Base-by-base conservation (phyloP, 2,113 vertebrate species). In the Numenius arquata region DNA sequence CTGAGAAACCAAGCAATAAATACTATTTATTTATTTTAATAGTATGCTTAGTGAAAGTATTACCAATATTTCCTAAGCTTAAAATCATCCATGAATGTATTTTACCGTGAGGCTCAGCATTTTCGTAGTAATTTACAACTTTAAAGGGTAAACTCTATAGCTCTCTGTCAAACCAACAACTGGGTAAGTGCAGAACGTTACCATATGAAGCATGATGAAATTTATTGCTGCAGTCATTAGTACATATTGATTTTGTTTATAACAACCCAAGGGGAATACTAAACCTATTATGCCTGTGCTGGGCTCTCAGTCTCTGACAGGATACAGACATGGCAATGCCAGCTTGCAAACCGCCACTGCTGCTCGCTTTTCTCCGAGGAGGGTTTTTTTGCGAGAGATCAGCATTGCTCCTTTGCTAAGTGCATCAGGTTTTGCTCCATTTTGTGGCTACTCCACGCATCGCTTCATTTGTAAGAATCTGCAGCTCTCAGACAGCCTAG, bases 1-100 rank as follows among this genome's bases (percentile, higher is more conserved):
- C 98, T 96, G 82, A 88, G 67, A 97, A 97, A 96, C 80, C 53
- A 77, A 97, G 97, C 97, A 98, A 98, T 98, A 98, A 98, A 98
- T 98, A 98, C 97, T 96, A 97, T 97, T 98, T 98, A 98, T 98
- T 98, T 98, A 98, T 98, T 98, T 98, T 98, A 98, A 98, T 98
- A 98, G 96, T 97, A 98, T 98, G 97, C 97, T 98, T 98, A 98
- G 95, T 97, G 94, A 97, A 98, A 98, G 96, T 97, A 97, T 98
- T 98, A 97, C 97, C 96, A 97, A 96, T 98, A 98, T 98, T 98
- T 98, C 77, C 96, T 91, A 95, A 96, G 97, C 97, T 97, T 97
- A 97, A 98, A 98, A 97, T 95, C 92, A 98, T 96, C 96, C 93
- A 81, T 84, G 93, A 98, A 97, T 92, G 96, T 97, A 97, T 97